Percentiles rank a stretch among this genome's conserved stretches.
Evolutionary conservation across 2,113 vertebrate species (phyloP).

Genomic region (Cyanoramphus novaezelandiae): DNA sequence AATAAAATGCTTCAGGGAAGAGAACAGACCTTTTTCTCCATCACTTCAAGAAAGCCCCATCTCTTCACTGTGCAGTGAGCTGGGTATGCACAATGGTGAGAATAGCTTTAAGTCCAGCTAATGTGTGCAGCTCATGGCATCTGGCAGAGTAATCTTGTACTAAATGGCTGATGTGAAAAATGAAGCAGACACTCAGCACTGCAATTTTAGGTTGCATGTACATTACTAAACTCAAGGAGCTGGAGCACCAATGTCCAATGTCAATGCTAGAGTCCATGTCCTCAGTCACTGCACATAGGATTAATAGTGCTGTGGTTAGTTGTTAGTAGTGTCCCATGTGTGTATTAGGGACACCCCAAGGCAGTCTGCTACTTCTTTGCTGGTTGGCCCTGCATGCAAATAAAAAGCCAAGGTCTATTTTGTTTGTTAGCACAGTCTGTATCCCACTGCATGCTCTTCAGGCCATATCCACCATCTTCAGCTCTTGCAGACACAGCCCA

Average conservation of each 20-base stretch:
- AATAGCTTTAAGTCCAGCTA: not conserved
- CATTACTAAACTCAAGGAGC: not conserved
- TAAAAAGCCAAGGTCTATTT: not conserved
- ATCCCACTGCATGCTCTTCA: not conserved
- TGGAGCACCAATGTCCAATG: not conserved
- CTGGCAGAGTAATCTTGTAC: not conserved
- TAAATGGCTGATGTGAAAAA: not conserved
- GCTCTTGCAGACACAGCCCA: not conserved
- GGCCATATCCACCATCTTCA: not conserved
- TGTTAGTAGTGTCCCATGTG: not conserved
- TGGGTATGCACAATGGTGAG: not conserved
- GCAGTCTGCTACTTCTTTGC: not conserved
- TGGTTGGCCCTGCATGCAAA: not conserved
- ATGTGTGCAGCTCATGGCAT: fast-evolving
- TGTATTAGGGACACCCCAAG: not conserved
- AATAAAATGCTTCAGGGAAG: not conserved
- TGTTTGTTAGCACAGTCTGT: not conserved
- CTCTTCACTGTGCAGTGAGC: not conserved
- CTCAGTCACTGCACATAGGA: not conserved
- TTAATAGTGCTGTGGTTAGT: not conserved
- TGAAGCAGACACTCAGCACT: not conserved
- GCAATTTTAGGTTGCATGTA: not conserved
- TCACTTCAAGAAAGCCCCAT: not conserved
- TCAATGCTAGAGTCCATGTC: fast-evolving
- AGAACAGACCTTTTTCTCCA: not conserved